phyloP scores from a whole-genome alignment of 2,113 vertebrate species.

The Lophochroa leadbeateri region DNA sequence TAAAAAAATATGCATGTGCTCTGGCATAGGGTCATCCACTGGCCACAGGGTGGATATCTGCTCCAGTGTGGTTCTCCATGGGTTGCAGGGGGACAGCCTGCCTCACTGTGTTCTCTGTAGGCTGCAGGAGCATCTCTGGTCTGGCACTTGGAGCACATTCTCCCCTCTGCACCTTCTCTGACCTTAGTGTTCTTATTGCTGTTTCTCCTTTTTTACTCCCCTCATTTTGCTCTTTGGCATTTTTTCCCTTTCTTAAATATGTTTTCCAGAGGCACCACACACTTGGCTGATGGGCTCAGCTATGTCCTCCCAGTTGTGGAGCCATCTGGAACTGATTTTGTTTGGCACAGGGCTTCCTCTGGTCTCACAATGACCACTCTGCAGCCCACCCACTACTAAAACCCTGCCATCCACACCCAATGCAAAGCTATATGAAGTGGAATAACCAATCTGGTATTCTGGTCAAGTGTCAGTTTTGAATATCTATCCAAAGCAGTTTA shows the following conservation, averaged over 20 bases:
- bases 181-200: background rate
- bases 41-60: background rate
- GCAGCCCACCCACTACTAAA: background rate
- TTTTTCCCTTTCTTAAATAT: background rate
- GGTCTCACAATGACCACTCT: background rate
- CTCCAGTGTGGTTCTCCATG: background rate
- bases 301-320: background rate
- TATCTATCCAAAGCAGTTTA: background rate
- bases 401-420: background rate
- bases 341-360: background rate
- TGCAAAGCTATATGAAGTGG: background rate
- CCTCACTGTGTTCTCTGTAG: fast-evolving
- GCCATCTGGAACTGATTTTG: background rate
- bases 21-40: fast-evolving
- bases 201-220: background rate
- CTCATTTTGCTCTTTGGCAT: background rate
- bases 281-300: background rate
- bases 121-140: background rate
- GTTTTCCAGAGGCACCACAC: background rate
- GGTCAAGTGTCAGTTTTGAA: background rate
- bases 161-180: background rate
- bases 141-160: background rate
- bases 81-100: background rate
- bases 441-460: background rate
- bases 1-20: background rate